Conservation (phyloP, 2,797 vertebrate genomes). For the Octomys mimax region DNA sequence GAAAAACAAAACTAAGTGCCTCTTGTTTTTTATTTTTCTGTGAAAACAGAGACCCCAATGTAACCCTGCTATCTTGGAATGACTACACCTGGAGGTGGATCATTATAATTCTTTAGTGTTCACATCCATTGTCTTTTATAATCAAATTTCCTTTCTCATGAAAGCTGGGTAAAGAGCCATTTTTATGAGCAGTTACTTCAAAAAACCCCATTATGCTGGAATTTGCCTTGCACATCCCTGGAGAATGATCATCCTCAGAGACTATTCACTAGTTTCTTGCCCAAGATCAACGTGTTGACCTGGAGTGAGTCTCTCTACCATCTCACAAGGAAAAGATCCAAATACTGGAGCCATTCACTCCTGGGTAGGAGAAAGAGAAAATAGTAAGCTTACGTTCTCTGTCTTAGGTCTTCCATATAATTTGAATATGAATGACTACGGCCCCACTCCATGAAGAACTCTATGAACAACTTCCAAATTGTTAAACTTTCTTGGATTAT, state of each 20-base stretch:
- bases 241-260: constrained; percentile 22
- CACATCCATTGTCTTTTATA: constrained; percentile 46
- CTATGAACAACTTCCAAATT: constrained; percentile 2
- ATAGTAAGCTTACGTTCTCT: constrained; percentile 38
- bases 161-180: constrained; percentile 49
- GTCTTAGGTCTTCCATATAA: neutral
- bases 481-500: constrained; percentile 24
- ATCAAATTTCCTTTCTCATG: constrained; percentile 58
- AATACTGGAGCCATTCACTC: constrained; percentile 20
- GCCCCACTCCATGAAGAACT: neutral
- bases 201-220: neutral
- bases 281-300: constrained; percentile 31
- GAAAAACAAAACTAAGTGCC: constrained; percentile 40
- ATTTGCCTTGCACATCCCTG: constrained; percentile 31
- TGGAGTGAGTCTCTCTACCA: constrained; percentile 36
- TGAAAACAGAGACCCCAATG: constrained; percentile 62
- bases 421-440: constrained; percentile 51
- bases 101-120: constrained; percentile 1
- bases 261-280: constrained; percentile 57
- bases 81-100: constrained; percentile 17
- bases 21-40: constrained; percentile 38
- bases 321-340: constrained; percentile 50
- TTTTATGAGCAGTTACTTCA: constrained; percentile 22
- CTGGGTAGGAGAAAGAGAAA: constrained; percentile 60
- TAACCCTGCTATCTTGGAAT: constrained; percentile 34